A percentile compares a stretch with the other conserved stretches of the same genome.
phyloP scores from a whole-genome alignment of 2,113 vertebrate genomes.

The Aspidoscelis tigris region DNA sequence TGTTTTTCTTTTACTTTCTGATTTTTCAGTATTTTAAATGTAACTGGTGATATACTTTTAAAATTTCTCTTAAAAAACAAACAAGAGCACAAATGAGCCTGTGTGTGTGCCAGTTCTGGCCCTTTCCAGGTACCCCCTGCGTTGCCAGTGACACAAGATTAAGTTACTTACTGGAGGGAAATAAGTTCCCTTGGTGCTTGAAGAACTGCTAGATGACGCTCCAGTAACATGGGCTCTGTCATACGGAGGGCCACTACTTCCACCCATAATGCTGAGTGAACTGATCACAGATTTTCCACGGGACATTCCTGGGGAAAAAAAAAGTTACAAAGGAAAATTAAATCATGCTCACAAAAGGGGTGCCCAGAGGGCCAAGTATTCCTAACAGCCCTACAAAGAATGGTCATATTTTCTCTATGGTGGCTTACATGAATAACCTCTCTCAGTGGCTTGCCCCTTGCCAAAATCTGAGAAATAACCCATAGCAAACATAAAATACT shows the following conservation, averaged over 20 bases:
- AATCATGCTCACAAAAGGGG: slow-evolving; percentile 12
- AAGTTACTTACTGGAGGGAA: slow-evolving; percentile 89
- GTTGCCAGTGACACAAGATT: not conserved
- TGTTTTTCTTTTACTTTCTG: too few species aligned
- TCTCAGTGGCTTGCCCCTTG: not conserved
- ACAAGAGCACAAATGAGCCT: too few species aligned
- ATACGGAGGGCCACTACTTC: slow-evolving; percentile 94
- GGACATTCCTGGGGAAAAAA: slow-evolving; percentile 86
- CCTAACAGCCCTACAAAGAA: not conserved
- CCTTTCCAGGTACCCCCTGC: slow-evolving; percentile 5
- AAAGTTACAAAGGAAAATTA: not conserved
- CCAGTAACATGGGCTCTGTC: slow-evolving; percentile 96
- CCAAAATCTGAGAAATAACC: too few species aligned
- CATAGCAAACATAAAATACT: not conserved
- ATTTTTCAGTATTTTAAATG: too few species aligned
- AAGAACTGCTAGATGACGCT: slow-evolving; percentile 97
- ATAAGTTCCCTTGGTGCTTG: slow-evolving; percentile 96
- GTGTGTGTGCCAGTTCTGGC: too few species aligned
- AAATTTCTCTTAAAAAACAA: too few species aligned
- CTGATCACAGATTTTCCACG: slow-evolving; percentile 96
- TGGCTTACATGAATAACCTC: not conserved
- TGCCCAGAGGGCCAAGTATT: too few species aligned
- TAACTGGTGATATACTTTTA: too few species aligned
- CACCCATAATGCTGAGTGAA: slow-evolving; percentile 96
- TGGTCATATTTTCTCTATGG: not conserved